Evolutionary conservation across 2,797 vertebrate genomes (phyloP).

Genomic region (Spheniscus humboldti): DNA sequence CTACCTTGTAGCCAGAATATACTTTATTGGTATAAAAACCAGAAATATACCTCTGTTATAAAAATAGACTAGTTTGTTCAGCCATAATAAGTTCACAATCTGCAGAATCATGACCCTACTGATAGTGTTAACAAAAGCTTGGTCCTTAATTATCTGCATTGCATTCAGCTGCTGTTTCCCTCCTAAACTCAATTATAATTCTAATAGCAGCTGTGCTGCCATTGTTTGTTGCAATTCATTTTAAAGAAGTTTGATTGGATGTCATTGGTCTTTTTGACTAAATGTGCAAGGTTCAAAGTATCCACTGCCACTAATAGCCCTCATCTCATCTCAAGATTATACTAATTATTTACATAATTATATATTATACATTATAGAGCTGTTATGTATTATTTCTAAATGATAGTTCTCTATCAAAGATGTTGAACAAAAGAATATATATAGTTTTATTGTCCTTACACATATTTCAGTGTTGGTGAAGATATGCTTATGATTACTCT

Average conservation of each 20-base stretch:
- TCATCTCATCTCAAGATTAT: slow-evolving; percentile 51
- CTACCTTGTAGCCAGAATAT: slow-evolving; percentile 74
- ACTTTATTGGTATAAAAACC: slow-evolving; percentile 62
- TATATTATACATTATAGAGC: slow-evolving; percentile 47
- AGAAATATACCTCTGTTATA: slow-evolving; percentile 70
- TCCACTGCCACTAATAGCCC: slow-evolving; percentile 46
- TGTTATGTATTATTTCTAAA: slow-evolving; percentile 55
- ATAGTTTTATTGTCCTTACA: slow-evolving; percentile 65
- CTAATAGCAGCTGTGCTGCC: slow-evolving; percentile 73
- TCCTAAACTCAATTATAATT: slow-evolving; percentile 81
- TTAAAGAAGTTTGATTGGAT: slow-evolving; percentile 58
- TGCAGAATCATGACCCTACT: slow-evolving; percentile 79
- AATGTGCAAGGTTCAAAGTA: slow-evolving; percentile 63
- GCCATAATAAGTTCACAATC: slow-evolving; percentile 78
- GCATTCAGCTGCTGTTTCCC: slow-evolving; percentile 81
- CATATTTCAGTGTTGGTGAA: slow-evolving; percentile 29
- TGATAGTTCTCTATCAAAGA: slow-evolving; percentile 33
- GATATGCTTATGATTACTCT: slow-evolving; percentile 3
- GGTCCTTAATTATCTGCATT: slow-evolving; percentile 83
- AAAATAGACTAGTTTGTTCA: slow-evolving; percentile 76
- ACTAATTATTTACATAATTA: slow-evolving; percentile 66
- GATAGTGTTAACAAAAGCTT: slow-evolving; percentile 83
- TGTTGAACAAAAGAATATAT: slow-evolving; percentile 62
- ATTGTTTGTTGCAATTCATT: slow-evolving; percentile 67
- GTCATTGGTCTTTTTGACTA: slow-evolving; percentile 66